phyloP scores from a whole-genome alignment of 1,140 invertebrate genomes.

The Lerema accius region DNA sequence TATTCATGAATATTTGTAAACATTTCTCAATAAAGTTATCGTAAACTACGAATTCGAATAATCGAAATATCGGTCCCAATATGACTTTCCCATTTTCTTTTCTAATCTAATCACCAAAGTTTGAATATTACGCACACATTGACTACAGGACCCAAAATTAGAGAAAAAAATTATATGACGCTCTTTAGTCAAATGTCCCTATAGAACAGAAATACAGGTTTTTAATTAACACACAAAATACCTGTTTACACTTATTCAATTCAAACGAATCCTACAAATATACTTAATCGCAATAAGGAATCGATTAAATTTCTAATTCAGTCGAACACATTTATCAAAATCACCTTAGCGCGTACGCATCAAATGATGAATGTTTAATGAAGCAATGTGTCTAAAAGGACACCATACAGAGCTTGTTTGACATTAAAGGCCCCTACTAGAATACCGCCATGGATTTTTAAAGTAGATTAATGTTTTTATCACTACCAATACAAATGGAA shows the following conservation, averaged over 20 bases:
- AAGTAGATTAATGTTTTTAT: slow-evolving; percentile 40
- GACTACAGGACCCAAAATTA: too few relatives aligned
- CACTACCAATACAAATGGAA: slow-evolving; percentile 7
- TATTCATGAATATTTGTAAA: slow-evolving; percentile 51
- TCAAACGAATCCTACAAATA: slow-evolving; percentile 34
- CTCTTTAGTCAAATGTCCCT: too few relatives aligned
- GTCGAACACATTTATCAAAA: slow-evolving; percentile 53
- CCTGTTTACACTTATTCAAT: slow-evolving; percentile 60
- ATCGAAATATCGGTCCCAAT: too few relatives aligned
- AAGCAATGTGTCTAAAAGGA: slow-evolving; percentile 45
- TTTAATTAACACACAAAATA: slow-evolving; percentile 55
- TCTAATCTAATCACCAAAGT: too few relatives aligned
- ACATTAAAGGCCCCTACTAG: slow-evolving; percentile 45
- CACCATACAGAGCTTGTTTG: slow-evolving; percentile 45
- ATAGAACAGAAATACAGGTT: slow-evolving; percentile 45
- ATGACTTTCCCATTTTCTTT: too few relatives aligned
- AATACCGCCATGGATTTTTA: slow-evolving; percentile 34
- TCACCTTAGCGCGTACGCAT: slow-evolving; percentile 39
- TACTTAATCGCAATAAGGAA: slow-evolving; percentile 39
- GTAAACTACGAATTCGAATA: too few relatives aligned
- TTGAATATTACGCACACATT: too few relatives aligned
- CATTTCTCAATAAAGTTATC: slow-evolving; percentile 41
- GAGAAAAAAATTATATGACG: too few relatives aligned
- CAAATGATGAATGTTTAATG: slow-evolving; percentile 54
- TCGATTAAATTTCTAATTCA: slow-evolving; percentile 45